Evolutionary conservation across 2,888 invertebrate genomes (phyloP), one percentile per base, ranked within the genome.

Genomic region (Meloe dianella): DNA sequence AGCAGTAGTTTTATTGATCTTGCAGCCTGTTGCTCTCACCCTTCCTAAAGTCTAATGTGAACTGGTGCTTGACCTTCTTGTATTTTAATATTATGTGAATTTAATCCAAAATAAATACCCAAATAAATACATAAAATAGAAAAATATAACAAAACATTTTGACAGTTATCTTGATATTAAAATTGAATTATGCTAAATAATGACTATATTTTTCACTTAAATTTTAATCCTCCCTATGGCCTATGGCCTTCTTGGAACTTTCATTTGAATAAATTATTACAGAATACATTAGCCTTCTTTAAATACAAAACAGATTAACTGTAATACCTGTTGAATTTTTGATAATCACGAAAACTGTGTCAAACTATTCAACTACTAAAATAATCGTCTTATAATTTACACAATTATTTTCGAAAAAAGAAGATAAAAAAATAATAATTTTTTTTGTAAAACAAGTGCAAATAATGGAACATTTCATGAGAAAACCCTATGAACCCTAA

Each of bases 1-100:
- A 61, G 65, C 68, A 62, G 65, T 68, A 68, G 63, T 70, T 71
- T 71, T 71, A 71, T 71, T 71, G 71, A 71, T 71, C 71, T 64
- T 64, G 41, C 68, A 61, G 71, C 68, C 71, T 71, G 71, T 71
- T 71, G 71, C 71, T 68, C 61, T 60, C 68, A 56, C 68, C 68
- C 68, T 65, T 61, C 64, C 41, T 61, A 62, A 47, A 22, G 35
- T 60, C 58, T 57, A 56, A 54, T 64, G 63, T 65, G 65, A 68
- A 68, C 68, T 62, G 65, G 65, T 58, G 63, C 68, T 68, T 68
- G 68, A 65, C 68, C 67, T 67, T 64, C 67, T 61, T 61, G 58
- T 17, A 29, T 57, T 51, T 29, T 17, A 27, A 35, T 38, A 60
- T 32, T 22, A 60, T 58, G 54, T 60, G 61, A 57, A 32, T 20